A percentile compares a stretch with the other conserved stretches of the same genome.
These are phyloP conservation scores for Gnathonemus longibarbis DNA, from an alignment of 2,113 vertebrate genomes.

Conservation along the genomic window DNA sequence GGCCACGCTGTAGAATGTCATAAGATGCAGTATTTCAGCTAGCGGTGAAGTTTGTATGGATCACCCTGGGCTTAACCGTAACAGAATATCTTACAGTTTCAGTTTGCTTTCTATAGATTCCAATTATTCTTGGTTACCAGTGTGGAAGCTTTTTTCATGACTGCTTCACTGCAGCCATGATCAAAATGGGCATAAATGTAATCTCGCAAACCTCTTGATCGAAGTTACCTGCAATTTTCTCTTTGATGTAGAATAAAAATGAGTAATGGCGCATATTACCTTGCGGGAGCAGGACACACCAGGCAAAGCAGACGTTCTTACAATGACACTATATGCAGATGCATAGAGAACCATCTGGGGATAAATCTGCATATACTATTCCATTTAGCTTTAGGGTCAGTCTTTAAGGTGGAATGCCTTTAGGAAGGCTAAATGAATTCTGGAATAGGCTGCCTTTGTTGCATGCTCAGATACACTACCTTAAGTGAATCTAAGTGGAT, in stretches of 20 bases:
- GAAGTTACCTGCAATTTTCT: neutral
- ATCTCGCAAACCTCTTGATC: neutral
- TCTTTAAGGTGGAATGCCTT: slow-evolving; percentile 1
- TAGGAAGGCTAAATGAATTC: neutral
- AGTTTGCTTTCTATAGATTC: neutral
- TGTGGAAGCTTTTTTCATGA: neutral
- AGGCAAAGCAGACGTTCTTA: neutral
- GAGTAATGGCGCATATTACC: neutral
- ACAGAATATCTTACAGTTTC: neutral
- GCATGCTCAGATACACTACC: neutral
- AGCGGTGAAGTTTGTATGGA: neutral
- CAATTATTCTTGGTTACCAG: neutral
- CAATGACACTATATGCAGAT: neutral
- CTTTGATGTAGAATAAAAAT: neutral
- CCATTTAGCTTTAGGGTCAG: neutral
- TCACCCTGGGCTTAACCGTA: neutral
- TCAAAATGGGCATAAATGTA: neutral
- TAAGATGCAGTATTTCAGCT: neutral
- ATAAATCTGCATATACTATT: neutral
- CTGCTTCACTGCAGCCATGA: neutral
- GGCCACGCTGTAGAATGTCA: neutral
- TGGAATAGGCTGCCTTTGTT: neutral
- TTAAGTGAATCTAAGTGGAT: neutral
- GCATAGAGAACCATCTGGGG: neutral
- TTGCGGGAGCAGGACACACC: neutral